These are phyloP conservation scores for Pelodiscus sinensis DNA, from an alignment of 2,113 vertebrate species.

Conservation along the genomic window DNA sequence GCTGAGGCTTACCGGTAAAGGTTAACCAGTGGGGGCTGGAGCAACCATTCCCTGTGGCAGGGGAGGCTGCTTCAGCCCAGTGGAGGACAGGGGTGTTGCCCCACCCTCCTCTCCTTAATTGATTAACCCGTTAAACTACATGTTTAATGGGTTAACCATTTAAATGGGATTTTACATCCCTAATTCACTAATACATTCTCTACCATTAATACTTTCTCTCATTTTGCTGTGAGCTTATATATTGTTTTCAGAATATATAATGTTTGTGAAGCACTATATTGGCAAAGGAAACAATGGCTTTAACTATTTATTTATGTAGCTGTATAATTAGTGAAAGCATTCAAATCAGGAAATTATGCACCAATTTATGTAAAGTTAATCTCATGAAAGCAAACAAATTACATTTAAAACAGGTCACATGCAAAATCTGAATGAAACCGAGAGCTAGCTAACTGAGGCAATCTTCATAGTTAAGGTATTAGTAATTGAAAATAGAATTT, in stretches of 20 bases:
- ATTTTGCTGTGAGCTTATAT: neutral
- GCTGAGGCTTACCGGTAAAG: too few relatives aligned
- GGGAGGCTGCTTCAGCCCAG: too few relatives aligned
- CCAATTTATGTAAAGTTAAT: neutral
- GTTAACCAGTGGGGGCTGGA: too few relatives aligned
- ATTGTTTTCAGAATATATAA: neutral
- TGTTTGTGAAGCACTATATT: neutral
- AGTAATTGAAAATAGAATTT: neutral
- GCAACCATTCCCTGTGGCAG: too few relatives aligned
- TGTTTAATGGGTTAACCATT: too few relatives aligned
- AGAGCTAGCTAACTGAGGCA: neutral
- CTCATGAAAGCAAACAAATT: accelerated
- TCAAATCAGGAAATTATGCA: neutral
- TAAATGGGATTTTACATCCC: too few relatives aligned
- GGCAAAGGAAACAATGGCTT: neutral
- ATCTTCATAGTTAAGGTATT: neutral
- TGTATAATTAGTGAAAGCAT: neutral
- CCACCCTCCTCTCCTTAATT: too few relatives aligned
- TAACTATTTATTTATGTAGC: neutral
- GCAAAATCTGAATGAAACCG: neutral
- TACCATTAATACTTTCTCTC: neutral
- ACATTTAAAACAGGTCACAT: neutral
- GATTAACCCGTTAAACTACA: too few relatives aligned
- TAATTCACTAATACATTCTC: neutral
- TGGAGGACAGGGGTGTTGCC: too few relatives aligned